Base-by-base conservation (phyloP, 2,888 invertebrate species). In the Leptinotarsa tumamoca region DNA sequence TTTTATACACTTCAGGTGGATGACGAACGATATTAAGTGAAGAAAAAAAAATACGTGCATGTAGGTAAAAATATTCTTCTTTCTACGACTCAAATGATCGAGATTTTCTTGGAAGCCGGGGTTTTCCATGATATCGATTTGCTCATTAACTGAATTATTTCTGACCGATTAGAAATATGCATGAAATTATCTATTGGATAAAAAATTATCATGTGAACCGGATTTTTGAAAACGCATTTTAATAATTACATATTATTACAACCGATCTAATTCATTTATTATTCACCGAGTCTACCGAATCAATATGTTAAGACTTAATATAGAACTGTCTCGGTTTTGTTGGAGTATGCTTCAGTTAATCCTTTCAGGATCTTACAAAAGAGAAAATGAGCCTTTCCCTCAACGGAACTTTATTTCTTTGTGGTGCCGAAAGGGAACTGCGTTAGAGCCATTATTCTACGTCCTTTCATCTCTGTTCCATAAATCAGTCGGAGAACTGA, bases 301-400 rank as follows among this genome's bases (percentile, higher is more conserved):
- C 58, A 33, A 33, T 5, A 4, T 14, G 21, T 10, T 43, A 4
- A 14, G 15, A 23, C 21, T 18, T 5, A 33, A 63, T 27, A 43
- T 17, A 33, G 15, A 33, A 27, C 5, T 33, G 10, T 33, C n/a
- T n/a, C n/a, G 27, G 33, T n/a, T 58, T 23, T 43, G 51, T 69
- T 15, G 68, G n/a, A 68, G 52, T 50, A 77, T 72, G 76, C 76
- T 76, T 68, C 43, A 76, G 73, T 74, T 71, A 71, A 74, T 79
- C 76, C 52, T 61, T 76, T 79, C 51, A 75, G 18, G 2, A 61
- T 14, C 15, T 21, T 4, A 67, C 50, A 73, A 75, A 56, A 61
- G 74, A 76, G 79, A 78, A 79, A 79, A 79, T 79, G 76, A 77
- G 67, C 71, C 78, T 75, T 76, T 74, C 61, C 17, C 71, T 50